Evolutionary conservation across 2,797 vertebrate species (phyloP), one percentile per base, ranked within the genome.

Genomic region (Sebastes hubbsi): DNA sequence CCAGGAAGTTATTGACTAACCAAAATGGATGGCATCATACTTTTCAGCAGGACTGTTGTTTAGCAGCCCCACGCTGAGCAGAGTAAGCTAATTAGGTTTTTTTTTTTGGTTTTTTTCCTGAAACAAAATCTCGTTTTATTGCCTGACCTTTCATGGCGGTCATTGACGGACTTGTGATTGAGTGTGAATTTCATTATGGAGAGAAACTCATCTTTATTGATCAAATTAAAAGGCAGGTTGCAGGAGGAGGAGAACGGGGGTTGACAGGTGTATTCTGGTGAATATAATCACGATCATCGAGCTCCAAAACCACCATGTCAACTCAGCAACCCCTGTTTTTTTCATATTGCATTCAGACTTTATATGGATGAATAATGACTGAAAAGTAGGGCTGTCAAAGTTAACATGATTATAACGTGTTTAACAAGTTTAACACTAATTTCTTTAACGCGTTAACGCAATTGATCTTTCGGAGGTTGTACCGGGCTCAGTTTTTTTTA

Each of bases 151-250:
- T 96, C 56, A 52, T 84, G 61, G 77, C 58, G 62, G 83, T 81
- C 85, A 85, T 88, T 94, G 93, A 93, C 89, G 89, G 87, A 92
- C 68, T 84, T 90, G 89, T 88, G 92, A 94, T 90, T 91, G 90
- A 92, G 89, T 84, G 88, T 80, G 72, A 77, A 91, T 89, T 93
- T 94, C 77, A 94, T 94, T 91, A 88, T 81, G 84, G 73, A 80
- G 62, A 83, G 72, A 92, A 91, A 90, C 87, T 94, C 89, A 93
- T 92, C 90, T 94, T 94, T 93, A 94, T 93, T 94, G 91, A 95
- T 92, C 89, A 90, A 76, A 90, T 84, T 75, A 89, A 88, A 49
- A 78, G 85, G 78, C 80, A 87, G 84, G 76, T 78, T 76, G 80
- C 75, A 77, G 84, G 74, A 87, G 72, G 75, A 70, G 77, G 77